These are phyloP conservation scores for Morpho deidamia DNA, from an alignment of 2,888 invertebrate species.

Conservation along the genomic window DNA sequence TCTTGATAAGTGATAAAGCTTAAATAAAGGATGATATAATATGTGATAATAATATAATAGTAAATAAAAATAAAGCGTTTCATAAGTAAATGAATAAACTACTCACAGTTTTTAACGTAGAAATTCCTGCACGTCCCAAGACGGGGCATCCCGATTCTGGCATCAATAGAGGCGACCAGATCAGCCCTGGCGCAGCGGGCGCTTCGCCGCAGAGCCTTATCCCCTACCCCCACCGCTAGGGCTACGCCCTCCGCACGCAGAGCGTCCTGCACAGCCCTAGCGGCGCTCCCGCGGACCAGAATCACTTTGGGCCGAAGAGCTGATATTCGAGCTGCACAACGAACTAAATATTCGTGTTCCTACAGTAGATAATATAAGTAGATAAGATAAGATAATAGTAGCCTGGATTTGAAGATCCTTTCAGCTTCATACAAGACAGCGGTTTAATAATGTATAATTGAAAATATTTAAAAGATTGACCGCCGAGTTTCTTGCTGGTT, in stretches of 20 bases:
- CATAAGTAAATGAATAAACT: neutral
- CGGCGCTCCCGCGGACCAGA: conserved; percentile 92
- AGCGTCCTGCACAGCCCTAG: conserved; percentile 91
- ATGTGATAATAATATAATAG: too few relatives aligned
- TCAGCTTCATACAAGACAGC: too few relatives aligned
- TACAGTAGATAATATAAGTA: too few relatives aligned
- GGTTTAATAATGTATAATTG: too few relatives aligned
- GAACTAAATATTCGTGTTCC: conserved; percentile 91
- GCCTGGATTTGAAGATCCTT: too few relatives aligned
- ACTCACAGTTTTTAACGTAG: conserved; percentile 72
- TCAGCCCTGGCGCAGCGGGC: conserved; percentile 92
- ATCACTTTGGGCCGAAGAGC: conserved; percentile 92
- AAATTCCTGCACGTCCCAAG: conserved; percentile 92
- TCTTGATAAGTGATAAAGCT: too few relatives aligned
- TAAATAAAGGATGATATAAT: too few relatives aligned
- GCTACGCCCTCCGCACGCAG: conserved; percentile 86
- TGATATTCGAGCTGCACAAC: conserved; percentile 91
- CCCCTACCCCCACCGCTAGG: conserved; percentile 90
- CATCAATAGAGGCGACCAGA: conserved; percentile 91
- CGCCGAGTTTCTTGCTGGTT: too few relatives aligned
- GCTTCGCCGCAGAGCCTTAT: conserved; percentile 64
- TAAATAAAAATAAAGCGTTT: too few relatives aligned
- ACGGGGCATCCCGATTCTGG: conserved; percentile 87
- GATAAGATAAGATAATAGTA: too few relatives aligned
- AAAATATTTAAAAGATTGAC: too few relatives aligned